Conservation (phyloP, 1,140 invertebrate genomes). For the Nephotettix cincticeps region DNA sequence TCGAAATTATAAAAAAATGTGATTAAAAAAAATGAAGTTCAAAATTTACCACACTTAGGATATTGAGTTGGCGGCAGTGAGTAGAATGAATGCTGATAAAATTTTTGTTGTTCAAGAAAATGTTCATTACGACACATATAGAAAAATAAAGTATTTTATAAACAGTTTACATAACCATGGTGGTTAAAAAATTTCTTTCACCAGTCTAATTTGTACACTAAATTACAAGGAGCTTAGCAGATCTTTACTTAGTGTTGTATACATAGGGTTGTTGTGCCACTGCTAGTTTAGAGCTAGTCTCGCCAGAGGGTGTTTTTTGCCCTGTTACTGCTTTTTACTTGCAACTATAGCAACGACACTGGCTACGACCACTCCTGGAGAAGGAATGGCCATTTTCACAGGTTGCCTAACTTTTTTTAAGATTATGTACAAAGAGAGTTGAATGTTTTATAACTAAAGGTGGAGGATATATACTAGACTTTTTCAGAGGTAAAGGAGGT, state of each 20-base stretch:
- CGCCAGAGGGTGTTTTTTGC: slow-evolving; percentile 83
- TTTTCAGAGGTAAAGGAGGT: slow-evolving; percentile 40
- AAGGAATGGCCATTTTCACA: slow-evolving; percentile 25
- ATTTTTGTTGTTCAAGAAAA: not conserved
- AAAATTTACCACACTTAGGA: not conserved
- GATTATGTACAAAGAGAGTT: slow-evolving; percentile 9
- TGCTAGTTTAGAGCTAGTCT: slow-evolving; percentile 70
- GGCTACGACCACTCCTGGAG: slow-evolving; percentile 54
- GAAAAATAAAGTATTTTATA: slow-evolving; percentile 14
- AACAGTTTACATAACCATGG: not conserved
- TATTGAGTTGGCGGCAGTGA: slow-evolving; percentile 2
- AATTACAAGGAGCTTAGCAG: slow-evolving; percentile 10
- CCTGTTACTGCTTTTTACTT: slow-evolving; percentile 76
- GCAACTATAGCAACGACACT: slow-evolving; percentile 64
- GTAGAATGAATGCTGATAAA: not conserved
- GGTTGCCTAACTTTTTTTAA: slow-evolving; percentile 28
- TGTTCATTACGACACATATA: not conserved
- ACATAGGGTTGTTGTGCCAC: slow-evolving; percentile 75
- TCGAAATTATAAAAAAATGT: not conserved
- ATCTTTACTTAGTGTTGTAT: slow-evolving; percentile 80
- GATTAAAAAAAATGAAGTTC: not conserved
- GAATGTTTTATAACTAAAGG: slow-evolving; percentile 27
- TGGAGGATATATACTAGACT: slow-evolving; percentile 40
- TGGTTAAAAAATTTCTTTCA: not conserved
- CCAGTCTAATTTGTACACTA: not conserved